Base-by-base conservation (phyloP, 2,888 invertebrate species). In the Gryllus longicercus region DNA sequence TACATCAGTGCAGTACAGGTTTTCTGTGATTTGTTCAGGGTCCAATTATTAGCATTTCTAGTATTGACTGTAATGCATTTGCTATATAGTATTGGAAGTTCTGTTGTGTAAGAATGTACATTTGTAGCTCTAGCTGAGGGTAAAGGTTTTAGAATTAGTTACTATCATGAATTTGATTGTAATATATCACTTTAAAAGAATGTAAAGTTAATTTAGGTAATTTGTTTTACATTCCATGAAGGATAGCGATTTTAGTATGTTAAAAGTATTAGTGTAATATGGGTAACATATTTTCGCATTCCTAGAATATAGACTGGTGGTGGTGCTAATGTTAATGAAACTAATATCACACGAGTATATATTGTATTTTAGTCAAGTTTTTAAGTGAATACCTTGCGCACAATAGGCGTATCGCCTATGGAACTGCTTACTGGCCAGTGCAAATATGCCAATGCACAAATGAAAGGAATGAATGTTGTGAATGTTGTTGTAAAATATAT, bases 11-110 rank as follows among this genome's bases (percentile, higher is more conserved):
- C n/a, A 63, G n/a, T 63, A n/a, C 63, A 63, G 63, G 63, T 63
- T 16, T 63, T 63, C 63, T 63, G 63, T 63, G 63, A 63, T 63
- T 63, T 63, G n/a, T 63, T 63, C 63, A 63, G 63, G 63, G 63
- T 63, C 63, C 63, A 63, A 63, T 63, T 38, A 38, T 38, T 63
- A 63, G 63, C 14, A 63, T 63, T n/a, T n/a, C 63, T n/a, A 63
- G 63, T 63, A 63, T 63, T 63, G 14, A 63, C 63, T 18, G 38
- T 63, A 18, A 63, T n/a, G n/a, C 63, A 63, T 14, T 63, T 63
- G 14, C 14, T 38, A n/a, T 18, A 63, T 63, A 63, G n/a, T n/a
- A 63, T 63, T 14, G n/a, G 63, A 63, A 18, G 1, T 63, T 63
- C 14, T 14, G 63, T n/a, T 11, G 63, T 63, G 63, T 63, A 18